These are phyloP conservation scores for Ceyx margarethae DNA, from an alignment of 2,113 vertebrate species.

Conservation along the genomic window DNA sequence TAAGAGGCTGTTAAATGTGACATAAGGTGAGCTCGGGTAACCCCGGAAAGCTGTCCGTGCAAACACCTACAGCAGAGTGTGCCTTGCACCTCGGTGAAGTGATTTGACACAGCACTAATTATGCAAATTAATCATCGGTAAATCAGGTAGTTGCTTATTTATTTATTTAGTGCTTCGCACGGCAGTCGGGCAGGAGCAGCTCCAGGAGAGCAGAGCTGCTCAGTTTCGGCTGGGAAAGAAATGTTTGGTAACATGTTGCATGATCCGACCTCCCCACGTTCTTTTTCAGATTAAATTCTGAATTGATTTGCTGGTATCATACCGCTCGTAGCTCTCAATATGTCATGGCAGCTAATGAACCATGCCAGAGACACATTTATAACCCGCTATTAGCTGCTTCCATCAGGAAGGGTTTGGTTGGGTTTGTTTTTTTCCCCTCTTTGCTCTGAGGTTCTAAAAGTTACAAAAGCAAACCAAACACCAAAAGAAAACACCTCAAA, in stretches of 20 bases:
- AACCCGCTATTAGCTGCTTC: background rate
- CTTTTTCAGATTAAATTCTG: background rate
- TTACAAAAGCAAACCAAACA: background rate
- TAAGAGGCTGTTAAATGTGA: fast-evolving
- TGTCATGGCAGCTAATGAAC: conserved; percentile 5
- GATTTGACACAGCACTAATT: conserved; percentile 15
- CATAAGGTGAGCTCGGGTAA: background rate
- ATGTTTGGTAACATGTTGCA: background rate
- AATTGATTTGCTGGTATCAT: conserved; percentile 25
- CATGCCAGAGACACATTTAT: background rate
- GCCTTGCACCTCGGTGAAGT: background rate
- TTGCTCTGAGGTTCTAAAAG: conserved; percentile 31
- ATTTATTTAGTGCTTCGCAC: background rate
- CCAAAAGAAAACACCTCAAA: background rate
- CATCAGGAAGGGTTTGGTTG: background rate
- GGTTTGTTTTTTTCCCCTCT: background rate
- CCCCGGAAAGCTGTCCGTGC: background rate
- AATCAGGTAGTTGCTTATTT: conserved; percentile 9
- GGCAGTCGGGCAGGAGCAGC: background rate
- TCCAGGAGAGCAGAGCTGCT: background rate
- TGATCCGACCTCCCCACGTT: background rate
- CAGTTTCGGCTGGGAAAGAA: background rate
- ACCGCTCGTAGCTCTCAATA: background rate
- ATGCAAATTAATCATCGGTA: conserved; percentile 56
- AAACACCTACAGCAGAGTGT: background rate